Base-by-base conservation (phyloP, 1,140 invertebrate species). In the Adoxophyes honmai region DNA sequence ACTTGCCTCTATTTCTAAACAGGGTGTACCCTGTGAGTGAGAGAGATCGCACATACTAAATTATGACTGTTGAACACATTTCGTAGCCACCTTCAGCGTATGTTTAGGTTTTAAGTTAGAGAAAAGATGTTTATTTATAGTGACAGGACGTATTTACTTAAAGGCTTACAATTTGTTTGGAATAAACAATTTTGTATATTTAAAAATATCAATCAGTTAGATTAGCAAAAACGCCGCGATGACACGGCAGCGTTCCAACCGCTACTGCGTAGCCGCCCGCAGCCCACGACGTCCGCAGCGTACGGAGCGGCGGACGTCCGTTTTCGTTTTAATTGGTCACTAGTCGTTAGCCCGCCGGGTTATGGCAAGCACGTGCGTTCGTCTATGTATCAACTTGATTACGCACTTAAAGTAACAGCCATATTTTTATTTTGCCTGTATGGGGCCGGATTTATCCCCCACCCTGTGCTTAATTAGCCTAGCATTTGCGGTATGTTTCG, bases 341-440 rank as follows among this genome's bases (percentile, higher is more conserved):
- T 62, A 66, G 72, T 63, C 62, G 71, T 72, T 73, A 71, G 65
- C 56, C 58, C 54, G 51, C 55, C 34, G 58, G 52, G 21, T 51
- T 55, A 66, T 57, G 51, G 48, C 7, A 51, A 52, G 64, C 70
- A 80, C 73, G 73, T 74, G 64, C 64, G 51, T 48, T 37, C 59
- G 37, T 14, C 37, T 63, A 57, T 64, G 64, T 75, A 70, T 73
- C 72, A 70, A 70, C 61, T 75, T 77, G 74, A 77, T 75, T 76
- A 70, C 42, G 42, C 11, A 48, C 72, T 72, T 68, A 70, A 77
- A 74, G 65, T 77, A 68, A 65, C 62, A 66, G 70, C 67, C 64
- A 68, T 69, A 73, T 73, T 70, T 72, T 70, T 65, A 57, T 71
- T 69, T 54, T 54, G 51, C 4, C 34, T 10, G 51, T 52, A 28